A percentile compares a stretch with the other conserved stretches of the same genome.
Evolutionary conservation across 2,888 invertebrate species (phyloP).

Genomic region (Rhabditoides inermis): DNA sequence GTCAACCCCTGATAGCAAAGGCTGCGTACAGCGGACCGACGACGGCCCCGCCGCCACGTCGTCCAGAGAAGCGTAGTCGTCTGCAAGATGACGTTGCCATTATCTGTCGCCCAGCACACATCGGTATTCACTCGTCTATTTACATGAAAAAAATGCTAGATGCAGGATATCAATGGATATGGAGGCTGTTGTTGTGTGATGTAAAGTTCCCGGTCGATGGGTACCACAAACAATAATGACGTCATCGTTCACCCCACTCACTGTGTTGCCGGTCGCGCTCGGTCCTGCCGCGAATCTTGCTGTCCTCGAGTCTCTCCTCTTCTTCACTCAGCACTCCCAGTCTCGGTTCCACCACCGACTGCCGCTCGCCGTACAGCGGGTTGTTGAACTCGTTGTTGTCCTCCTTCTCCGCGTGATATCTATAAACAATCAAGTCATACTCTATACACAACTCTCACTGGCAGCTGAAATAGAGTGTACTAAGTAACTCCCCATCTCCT

Average conservation of each 20-base stretch:
- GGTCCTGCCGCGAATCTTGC: constrained; percentile 20
- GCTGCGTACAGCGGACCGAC: no score
- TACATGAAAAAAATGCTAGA: no score
- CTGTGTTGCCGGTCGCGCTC: constrained; percentile 10
- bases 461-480: constrained; percentile 5
- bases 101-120: no score
- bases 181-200: not conserved
- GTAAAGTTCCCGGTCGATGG: no score
- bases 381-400: constrained; percentile 29
- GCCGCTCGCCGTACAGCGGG: constrained; percentile 26
- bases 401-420: not conserved
- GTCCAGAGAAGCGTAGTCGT: constrained; percentile 33
- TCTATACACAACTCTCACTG: not conserved
- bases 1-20: no score
- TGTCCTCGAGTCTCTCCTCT: constrained; percentile 32
- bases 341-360: constrained; percentile 17
- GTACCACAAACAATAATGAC: no score
- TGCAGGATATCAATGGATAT: no score
- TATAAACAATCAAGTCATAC: not conserved
- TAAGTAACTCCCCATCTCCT: not conserved
- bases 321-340: constrained; percentile 19
- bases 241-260: constrained; percentile 8
- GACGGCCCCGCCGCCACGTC: no score
- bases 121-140: no score
- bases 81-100: constrained; percentile 12